A percentile compares a stretch with the other conserved stretches of the same genome.
Evolutionary conservation across 2,888 invertebrate genomes (phyloP).

Genomic region (Masnerella sp.): DNA sequence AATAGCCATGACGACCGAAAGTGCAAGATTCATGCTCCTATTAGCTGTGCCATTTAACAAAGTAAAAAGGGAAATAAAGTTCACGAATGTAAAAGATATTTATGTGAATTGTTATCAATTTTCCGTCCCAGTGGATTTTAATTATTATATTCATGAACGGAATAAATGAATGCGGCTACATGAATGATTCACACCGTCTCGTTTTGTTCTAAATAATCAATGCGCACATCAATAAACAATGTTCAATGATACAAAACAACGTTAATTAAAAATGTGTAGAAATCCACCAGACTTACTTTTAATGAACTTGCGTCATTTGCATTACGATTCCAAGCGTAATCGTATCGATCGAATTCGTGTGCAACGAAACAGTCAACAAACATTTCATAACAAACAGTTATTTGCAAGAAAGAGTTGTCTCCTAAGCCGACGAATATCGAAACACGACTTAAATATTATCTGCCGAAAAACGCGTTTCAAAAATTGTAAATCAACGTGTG

Average conservation of each 20-base stretch:
- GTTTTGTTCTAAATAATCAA: constrained; percentile 6
- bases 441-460: too few relatives aligned
- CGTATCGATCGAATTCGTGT: constrained; percentile 1
- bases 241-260: not conserved
- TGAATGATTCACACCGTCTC: constrained; percentile 7
- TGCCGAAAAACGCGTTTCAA: too few relatives aligned
- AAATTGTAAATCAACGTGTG: too few relatives aligned
- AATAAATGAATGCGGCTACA: not conserved
- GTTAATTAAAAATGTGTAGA: constrained; percentile 1
- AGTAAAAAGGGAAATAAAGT: too few relatives aligned
- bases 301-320: constrained; percentile 1
- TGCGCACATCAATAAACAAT: constrained; percentile 16
- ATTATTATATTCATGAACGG: too few relatives aligned
- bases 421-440: too few relatives aligned
- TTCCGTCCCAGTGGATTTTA: too few relatives aligned
- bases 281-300: not conserved
- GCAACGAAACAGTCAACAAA: constrained; percentile 16
- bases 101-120: not conserved
- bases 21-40: constrained; percentile 17
- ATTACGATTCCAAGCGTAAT: not conserved
- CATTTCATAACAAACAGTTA: constrained; percentile 8
- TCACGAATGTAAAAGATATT: constrained; percentile 3
- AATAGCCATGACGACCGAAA: constrained; percentile 29
- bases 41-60: constrained; percentile 25
- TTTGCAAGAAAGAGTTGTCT: constrained; percentile 1